Percentiles rank a stretch among this genome's conserved stretches.
These are phyloP conservation scores for Oncorhynchus clarkii DNA, from an alignment of 2,113 vertebrate species.

Conservation along the genomic window DNA sequence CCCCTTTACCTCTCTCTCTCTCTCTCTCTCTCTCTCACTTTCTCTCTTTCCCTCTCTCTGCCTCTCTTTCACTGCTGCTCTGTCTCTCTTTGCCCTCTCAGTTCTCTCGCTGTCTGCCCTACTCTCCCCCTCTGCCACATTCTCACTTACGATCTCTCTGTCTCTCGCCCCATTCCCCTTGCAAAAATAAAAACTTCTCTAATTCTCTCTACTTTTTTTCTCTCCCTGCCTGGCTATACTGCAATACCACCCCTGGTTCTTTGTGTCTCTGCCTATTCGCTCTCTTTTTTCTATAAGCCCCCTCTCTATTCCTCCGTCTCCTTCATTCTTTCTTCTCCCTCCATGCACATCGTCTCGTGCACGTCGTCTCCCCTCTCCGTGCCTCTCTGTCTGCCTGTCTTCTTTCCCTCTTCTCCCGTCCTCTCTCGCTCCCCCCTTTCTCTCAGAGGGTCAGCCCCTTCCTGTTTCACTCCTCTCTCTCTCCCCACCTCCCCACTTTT, in stretches of 20 bases:
- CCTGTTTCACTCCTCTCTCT: conserved; percentile 37
- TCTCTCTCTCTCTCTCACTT: conserved; percentile 36
- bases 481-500: conserved; percentile 43
- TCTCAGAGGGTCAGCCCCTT: conserved; percentile 55
- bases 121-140: not conserved
- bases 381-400: conserved; percentile 71
- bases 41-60: conserved; percentile 33
- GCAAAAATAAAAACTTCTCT: conserved; percentile 54
- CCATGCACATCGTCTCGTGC: conserved; percentile 54
- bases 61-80: not conserved
- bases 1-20: conserved; percentile 52
- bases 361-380: conserved; percentile 64
- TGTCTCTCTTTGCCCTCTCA: conserved; percentile 4
- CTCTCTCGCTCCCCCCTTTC: conserved; percentile 41
- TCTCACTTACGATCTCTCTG: conserved; percentile 1
- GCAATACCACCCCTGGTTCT: conserved; percentile 22
- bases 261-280: conserved; percentile 37
- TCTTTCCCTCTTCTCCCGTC: conserved; percentile 56
- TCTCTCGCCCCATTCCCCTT: conserved; percentile 45
- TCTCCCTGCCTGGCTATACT: not conserved
- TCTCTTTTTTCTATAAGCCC: conserved; percentile 23
- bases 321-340: conserved; percentile 43
- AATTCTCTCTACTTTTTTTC: conserved; percentile 62
- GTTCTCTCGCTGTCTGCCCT: conserved; percentile 13
- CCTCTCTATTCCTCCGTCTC: conserved; percentile 46